A percentile compares a stretch with the other conserved stretches of the same genome.
Evolutionary conservation across 1,140 invertebrate genomes (phyloP).

Genomic region (Drosophila sucinea): DNA sequence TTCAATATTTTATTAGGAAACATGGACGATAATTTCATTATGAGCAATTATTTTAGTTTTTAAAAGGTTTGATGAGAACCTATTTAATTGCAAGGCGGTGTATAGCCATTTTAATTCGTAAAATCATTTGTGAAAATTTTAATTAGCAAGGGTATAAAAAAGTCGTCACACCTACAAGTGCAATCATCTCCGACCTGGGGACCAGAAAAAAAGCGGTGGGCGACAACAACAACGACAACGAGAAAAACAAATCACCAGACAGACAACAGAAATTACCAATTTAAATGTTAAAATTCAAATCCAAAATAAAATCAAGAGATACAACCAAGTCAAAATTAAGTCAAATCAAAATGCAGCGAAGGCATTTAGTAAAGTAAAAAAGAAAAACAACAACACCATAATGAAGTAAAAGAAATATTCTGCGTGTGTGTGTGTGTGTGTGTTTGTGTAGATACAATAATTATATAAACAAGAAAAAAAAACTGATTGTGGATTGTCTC

Average conservation of each 20-base stretch:
- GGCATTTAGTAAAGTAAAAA: constrained; percentile 56
- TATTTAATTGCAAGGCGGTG: too few relatives aligned
- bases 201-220: constrained; percentile 49
- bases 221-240: constrained; percentile 59
- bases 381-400: constrained; percentile 22
- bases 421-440: not conserved
- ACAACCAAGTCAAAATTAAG: constrained; percentile 69
- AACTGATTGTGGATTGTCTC: constrained; percentile 41
- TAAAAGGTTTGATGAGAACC: too few relatives aligned
- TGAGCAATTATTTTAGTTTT: too few relatives aligned
- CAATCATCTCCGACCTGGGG: not conserved
- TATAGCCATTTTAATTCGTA: too few relatives aligned
- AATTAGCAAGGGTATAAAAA: not conserved
- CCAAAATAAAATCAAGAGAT: constrained; percentile 45
- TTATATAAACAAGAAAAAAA: constrained; percentile 59
- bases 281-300: constrained; percentile 70
- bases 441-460: constrained; percentile 55
- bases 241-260: constrained; percentile 29
- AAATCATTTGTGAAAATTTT: too few relatives aligned
- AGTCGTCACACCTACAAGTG: not conserved
- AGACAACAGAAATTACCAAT: constrained; percentile 63
- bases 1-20: too few relatives aligned
- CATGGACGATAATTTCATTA: too few relatives aligned
- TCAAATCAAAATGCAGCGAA: constrained; percentile 71
- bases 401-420: constrained; percentile 9